Base-by-base conservation (phyloP, 2,797 vertebrate genomes). In the Coluber constrictor region DNA sequence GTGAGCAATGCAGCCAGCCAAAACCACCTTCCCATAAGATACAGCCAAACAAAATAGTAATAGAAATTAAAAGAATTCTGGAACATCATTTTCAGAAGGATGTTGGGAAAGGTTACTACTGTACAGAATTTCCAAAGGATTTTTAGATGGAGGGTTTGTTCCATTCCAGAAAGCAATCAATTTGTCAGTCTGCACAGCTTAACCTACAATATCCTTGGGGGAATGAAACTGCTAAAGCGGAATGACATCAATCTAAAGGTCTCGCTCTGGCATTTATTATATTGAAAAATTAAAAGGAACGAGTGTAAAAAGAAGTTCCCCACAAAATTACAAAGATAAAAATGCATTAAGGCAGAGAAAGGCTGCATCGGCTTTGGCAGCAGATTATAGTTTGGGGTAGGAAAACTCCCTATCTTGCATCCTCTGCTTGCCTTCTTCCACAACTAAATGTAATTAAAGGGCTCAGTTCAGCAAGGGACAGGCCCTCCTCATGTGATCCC, bases 371-470 rank as follows among this genome's bases (percentile, higher is more conserved):
- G 7, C 63, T 86, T 90, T 93, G 23, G 20, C 37, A 11, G 10
- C 29, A 83, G 66, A 91, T 88, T 88, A 79, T 29, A 93, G 79
- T 55, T 90, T 59, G 23, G 37, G 29, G 54, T 47, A 60, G 23
- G 63, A 66, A 32, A 57, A 43, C 10, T 83, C 37, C 11, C 8
- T 37, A 83, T 83, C 20, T 83, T 25, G 37, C 74, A 47, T 5
- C 20, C 10, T 83, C 37, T 25, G 20, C 20, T 83, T 47, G 87
- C 47, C 27, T 5, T 56, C 32, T 89, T 86, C 57, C 55, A 87
- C 3, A 29, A 16, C 66, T 43, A 56, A 51, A 32, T 66, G 87
- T 89, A 93, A 93, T 91, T 93, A 89, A 70, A 93, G 57, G 57
- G 57, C 70, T n/a, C 51, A 43, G n/a, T 60, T 89, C 57, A 89